A percentile compares a stretch with the other conserved stretches of the same genome.
Evolutionary conservation across 1,140 invertebrate species (phyloP).

Genomic region (Callitettix versicolor): DNA sequence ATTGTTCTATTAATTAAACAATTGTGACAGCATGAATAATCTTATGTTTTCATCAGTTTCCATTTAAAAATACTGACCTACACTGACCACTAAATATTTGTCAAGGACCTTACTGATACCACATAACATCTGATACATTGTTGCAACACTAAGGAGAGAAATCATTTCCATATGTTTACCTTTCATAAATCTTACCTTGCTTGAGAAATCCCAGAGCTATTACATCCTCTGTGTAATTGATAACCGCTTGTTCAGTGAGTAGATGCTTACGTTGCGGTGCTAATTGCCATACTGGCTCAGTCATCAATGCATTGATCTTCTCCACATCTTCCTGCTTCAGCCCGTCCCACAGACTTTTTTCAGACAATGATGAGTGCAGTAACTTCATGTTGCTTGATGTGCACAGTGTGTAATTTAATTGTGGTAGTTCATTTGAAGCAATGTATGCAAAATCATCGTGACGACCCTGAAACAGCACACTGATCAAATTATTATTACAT

Average conservation of each 20-base stretch:
- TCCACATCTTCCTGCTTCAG: conserved; percentile 59
- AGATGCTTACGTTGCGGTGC: conserved; percentile 48
- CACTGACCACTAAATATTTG: no score
- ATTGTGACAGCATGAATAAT: no score
- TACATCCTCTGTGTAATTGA: conserved; percentile 72
- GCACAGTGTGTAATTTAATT: conserved; percentile 77
- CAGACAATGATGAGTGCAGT: conserved; percentile 57
- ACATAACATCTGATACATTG: no score
- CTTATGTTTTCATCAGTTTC: no score
- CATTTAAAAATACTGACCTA: no score
- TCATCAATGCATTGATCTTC: conserved; percentile 60
- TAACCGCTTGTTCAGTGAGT: conserved; percentile 54
- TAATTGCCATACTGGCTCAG: conserved; percentile 76
- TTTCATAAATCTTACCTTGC: no score
- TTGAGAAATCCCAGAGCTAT: conserved; percentile 60
- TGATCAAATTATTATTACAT: no score
- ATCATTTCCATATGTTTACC: no score
- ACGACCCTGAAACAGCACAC: conserved; percentile 66
- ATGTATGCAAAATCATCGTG: conserved; percentile 67
- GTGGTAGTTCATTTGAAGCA: conserved; percentile 49
- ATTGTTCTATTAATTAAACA: no score
- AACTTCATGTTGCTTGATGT: conserved; percentile 64
- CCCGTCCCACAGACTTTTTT: conserved; percentile 70
- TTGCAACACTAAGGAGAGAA: no score
- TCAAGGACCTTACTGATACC: no score